phyloP scores from a whole-genome alignment of 37 sponge, comb jelly and placozoan genomes.

The Diacarnus erythraeanus region DNA sequence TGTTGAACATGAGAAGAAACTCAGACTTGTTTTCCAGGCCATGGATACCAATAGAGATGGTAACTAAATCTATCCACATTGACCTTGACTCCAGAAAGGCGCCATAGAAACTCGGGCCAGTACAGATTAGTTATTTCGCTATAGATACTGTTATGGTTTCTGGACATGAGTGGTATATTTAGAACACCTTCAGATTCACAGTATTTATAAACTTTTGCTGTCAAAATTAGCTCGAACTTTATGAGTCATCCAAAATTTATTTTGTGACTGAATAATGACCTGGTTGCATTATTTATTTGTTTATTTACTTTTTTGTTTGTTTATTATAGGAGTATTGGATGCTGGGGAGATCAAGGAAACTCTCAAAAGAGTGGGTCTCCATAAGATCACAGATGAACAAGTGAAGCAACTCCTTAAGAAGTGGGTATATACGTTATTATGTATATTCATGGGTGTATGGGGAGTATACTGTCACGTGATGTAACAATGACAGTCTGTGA shows the following conservation, averaged over 20 bases:
- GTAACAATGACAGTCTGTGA: neutral
- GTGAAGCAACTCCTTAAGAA: slow-evolving; percentile 50
- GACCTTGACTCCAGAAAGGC: too few species aligned
- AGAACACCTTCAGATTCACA: too few species aligned
- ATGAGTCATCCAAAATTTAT: too few species aligned
- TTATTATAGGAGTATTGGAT: slow-evolving; percentile 61
- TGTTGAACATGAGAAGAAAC: slow-evolving; percentile 73
- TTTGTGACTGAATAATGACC: neutral
- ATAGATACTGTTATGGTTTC: too few species aligned
- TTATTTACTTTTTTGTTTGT: neutral
- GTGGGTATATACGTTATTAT: slow-evolving; percentile 25
- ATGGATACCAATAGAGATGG: slow-evolving; percentile 83
- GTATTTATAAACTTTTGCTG: too few species aligned
- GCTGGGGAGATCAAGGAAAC: slow-evolving; percentile 60
- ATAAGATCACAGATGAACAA: slow-evolving; percentile 44
- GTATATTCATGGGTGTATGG: neutral
- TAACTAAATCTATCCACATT: too few species aligned
- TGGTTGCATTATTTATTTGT: neutral
- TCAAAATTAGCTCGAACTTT: too few species aligned
- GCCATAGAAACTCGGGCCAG: too few species aligned
- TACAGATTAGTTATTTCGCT: too few species aligned
- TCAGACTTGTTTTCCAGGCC: slow-evolving; percentile 63
- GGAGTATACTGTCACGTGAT: neutral
- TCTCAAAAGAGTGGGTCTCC: slow-evolving; percentile 47
- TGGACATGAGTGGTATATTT: too few species aligned